Evolutionary conservation across 2,888 invertebrate genomes (phyloP), one percentile per base, ranked within the genome.

Genomic region (Ctenicera cuprea): DNA sequence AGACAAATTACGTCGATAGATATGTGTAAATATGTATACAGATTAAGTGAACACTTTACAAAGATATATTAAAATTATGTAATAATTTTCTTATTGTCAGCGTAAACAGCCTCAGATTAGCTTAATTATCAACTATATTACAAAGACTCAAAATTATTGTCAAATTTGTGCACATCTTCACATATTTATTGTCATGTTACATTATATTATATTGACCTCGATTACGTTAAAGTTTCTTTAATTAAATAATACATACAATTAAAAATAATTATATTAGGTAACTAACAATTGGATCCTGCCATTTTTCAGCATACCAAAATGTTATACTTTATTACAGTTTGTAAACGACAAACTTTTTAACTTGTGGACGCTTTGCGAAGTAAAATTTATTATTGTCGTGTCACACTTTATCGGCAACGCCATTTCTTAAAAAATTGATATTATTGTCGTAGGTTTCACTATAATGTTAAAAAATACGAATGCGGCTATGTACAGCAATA

Each of bases 381-480:
- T 77, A 72, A 75, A 70, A 77, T 5, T 33, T 38, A 52, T 75
- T 78, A 78, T 79, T 79, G 78, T 78, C 77, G 64, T 71, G 74
- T 77, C 75, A 78, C 78, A 78, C 68, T 75, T 59, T 48, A 38
- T 68, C 68, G 75, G 75, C 75, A 78, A 77, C 37, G 59, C 38
- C 41, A 20, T 18, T 79, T 75, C 70, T 66, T 66, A 79, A 71
- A 78, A 79, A 77, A 68, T 73, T 73, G 71, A 78, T 71, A 74
- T 73, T 74, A 74, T 77, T 73, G 57, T 71, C 66, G 52, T 75
- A 54, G 52, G 68, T 77, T 77, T 75, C 76, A 74, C 70, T 73
- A 71, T 75, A 76, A 73, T 75, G 80, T 82, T 82, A 82, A 77
- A 81, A 80, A 81, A 80, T 80, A 65, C 79, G 79, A 37, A 74